These are phyloP conservation scores for Agapostemon virescens DNA, from an alignment of 2,888 invertebrate genomes.

Conservation along the genomic window DNA sequence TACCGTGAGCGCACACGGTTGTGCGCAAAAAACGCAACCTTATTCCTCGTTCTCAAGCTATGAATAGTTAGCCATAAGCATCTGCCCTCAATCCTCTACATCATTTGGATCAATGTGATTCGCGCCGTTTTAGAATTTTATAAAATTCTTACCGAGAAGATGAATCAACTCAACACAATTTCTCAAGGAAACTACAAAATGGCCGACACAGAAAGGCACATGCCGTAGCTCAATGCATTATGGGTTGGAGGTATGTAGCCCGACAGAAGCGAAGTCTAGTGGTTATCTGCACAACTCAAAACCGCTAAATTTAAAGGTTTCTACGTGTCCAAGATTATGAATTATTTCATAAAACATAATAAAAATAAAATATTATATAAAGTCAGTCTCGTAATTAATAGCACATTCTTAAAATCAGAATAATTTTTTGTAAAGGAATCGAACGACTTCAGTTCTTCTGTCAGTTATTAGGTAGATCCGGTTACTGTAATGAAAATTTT, in stretches of 20 bases:
- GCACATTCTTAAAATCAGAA: too few species aligned
- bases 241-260: constrained; percentile 76
- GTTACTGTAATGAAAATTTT: neutral
- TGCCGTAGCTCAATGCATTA: constrained; percentile 84
- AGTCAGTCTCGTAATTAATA: neutral
- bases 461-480: neutral
- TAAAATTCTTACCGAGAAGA: constrained; percentile 83
- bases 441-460: neutral
- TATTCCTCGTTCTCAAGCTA: constrained; percentile 60
- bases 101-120: constrained; percentile 65
- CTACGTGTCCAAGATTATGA: neutral
- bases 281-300: constrained; percentile 22
- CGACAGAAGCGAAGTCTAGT: constrained; percentile 49
- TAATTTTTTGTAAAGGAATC: neutral
- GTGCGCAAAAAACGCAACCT: constrained; percentile 65
- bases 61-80: constrained; percentile 59
- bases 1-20: constrained; percentile 68
- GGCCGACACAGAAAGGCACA: constrained; percentile 86
- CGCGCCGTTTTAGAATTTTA: constrained; percentile 67
- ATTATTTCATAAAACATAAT: neutral
- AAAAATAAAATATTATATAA: neutral
- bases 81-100: constrained; percentile 62
- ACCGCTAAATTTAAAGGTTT: constrained; percentile 56
- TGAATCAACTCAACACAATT: constrained; percentile 85
- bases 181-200: constrained; percentile 86